These are phyloP conservation scores for Chrysina gloriosa DNA, from an alignment of 2,888 invertebrate genomes.

Conservation along the genomic window DNA sequence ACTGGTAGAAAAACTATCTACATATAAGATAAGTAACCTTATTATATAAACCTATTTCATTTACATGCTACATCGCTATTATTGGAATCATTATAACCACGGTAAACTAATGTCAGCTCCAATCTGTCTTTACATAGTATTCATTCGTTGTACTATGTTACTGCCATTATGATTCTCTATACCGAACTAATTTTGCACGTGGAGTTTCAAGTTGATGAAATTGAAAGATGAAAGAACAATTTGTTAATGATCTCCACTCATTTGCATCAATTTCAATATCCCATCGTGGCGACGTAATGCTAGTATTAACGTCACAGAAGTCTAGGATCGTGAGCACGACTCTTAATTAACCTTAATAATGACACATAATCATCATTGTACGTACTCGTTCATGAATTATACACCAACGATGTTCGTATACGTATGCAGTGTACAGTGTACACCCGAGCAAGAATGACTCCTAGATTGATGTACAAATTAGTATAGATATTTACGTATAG, in stretches of 20 bases:
- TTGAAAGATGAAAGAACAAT: not conserved
- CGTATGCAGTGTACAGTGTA: constrained; percentile 2
- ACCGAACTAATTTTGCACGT: not conserved
- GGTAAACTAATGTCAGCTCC: no score
- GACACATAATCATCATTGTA: constrained; percentile 1
- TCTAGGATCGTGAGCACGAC: constrained; percentile 17
- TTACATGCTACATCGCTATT: no score
- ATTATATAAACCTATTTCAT: no score
- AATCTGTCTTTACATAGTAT: no score
- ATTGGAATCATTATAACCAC: no score
- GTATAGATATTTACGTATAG: no score
- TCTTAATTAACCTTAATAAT: constrained; percentile 37
- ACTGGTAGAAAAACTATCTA: no score
- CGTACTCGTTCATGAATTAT: not conserved
- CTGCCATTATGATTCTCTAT: not conserved
- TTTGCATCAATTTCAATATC: constrained; percentile 17
- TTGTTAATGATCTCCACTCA: not conserved
- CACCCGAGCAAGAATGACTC: no score
- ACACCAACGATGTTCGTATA: not conserved
- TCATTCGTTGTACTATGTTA: no score
- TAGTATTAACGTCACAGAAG: constrained; percentile 30
- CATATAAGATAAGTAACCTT: no score
- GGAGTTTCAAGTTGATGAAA: not conserved
- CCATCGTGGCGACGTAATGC: constrained; percentile 9
- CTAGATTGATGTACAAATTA: no score